phyloP scores from a whole-genome alignment of 2,113 vertebrate genomes.

The Rhodinocichla rosea region DNA sequence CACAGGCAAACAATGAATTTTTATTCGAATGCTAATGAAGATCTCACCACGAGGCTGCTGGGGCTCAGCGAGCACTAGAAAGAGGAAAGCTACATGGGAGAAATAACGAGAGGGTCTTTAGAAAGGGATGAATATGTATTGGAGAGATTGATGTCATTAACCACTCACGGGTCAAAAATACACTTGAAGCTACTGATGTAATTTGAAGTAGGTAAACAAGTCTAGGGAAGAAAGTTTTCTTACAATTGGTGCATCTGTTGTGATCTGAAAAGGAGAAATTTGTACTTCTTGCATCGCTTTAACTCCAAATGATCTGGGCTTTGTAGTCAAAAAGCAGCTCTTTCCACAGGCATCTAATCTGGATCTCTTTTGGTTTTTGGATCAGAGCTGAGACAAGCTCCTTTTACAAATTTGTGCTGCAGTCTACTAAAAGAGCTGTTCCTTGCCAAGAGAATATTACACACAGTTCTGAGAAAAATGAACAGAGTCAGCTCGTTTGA shows the following conservation, averaged over 20 bases:
- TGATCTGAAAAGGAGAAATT: background rate
- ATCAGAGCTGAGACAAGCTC: slow-evolving; percentile 53
- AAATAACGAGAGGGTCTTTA: background rate
- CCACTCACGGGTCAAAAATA: slow-evolving; percentile 26
- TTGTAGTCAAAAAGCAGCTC: background rate
- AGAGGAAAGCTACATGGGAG: background rate
- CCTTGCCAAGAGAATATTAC: slow-evolving; percentile 57
- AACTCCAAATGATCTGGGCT: background rate
- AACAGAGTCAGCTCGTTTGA: slow-evolving; percentile 55
- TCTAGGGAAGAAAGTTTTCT: background rate
- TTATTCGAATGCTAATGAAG: slow-evolving; percentile 55
- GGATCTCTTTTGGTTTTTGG: background rate
- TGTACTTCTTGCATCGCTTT: background rate
- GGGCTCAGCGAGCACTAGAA: background rate
- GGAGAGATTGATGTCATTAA: slow-evolving; percentile 32
- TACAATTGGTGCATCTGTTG: background rate
- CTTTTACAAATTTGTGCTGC: slow-evolving; percentile 50
- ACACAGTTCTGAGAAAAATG: slow-evolving; percentile 50
- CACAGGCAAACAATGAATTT: slow-evolving; percentile 24
- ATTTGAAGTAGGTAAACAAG: slow-evolving; percentile 41
- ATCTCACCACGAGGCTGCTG: background rate
- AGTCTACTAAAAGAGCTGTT: slow-evolving; percentile 41
- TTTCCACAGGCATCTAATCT: slow-evolving; percentile 15
- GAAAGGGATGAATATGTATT: background rate
- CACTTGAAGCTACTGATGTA: background rate